Evolutionary conservation across 1,140 invertebrate species (phyloP).

Genomic region (Drepana arcuata): DNA sequence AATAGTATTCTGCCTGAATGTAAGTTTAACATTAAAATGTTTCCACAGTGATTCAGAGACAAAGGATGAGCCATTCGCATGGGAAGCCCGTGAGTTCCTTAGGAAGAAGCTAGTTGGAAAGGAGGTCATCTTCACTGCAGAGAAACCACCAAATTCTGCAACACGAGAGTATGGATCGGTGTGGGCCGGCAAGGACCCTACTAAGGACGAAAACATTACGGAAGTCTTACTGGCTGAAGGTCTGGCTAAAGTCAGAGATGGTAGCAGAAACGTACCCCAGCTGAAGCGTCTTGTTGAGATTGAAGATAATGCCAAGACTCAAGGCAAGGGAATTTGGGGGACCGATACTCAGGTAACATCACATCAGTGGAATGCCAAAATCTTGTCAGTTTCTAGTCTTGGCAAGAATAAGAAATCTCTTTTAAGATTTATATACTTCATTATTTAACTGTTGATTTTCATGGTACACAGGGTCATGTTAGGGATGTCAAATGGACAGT

Average conservation of each 20-base stretch:
- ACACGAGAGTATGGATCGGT: conserved; percentile 89
- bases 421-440: too few species aligned
- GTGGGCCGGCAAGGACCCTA: conserved; percentile 86
- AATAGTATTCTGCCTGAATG: too few species aligned
- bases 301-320: conserved; percentile 92
- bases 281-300: conserved; percentile 82
- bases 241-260: conserved; percentile 85
- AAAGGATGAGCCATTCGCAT: conserved; percentile 94
- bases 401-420: too few species aligned
- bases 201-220: conserved; percentile 87
- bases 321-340: conserved; percentile 90
- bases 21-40: too few species aligned
- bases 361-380: too few species aligned
- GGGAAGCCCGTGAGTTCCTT: conserved; percentile 96
- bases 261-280: conserved; percentile 77
- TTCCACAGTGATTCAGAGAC: conserved; percentile 75
- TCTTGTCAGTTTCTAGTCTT: too few species aligned
- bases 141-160: conserved; percentile 80
- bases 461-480: conserved; percentile 75
- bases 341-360: conserved; percentile 47
- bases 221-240: conserved; percentile 92
- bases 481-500: conserved; percentile 87
- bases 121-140: conserved; percentile 85
- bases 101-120: conserved; percentile 93
- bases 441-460: conserved; percentile 13